phyloP scores from a whole-genome alignment of 2,797 vertebrate species.

The Myripristis murdjan region DNA sequence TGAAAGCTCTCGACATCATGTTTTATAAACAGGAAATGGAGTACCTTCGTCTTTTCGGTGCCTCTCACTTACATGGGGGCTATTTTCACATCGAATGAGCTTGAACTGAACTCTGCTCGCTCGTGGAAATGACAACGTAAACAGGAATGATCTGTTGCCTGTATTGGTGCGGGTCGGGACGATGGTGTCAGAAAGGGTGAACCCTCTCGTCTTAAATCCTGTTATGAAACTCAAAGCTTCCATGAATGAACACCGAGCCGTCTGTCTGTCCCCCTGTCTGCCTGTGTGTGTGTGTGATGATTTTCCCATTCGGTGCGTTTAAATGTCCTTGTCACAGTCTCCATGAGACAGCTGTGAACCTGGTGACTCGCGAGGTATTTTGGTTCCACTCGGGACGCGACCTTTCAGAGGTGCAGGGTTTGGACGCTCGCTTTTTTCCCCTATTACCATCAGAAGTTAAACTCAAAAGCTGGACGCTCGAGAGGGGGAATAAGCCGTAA shows the following conservation, averaged over 20 bases:
- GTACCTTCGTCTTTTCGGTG: conserved; percentile 37
- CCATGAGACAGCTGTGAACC: conserved; percentile 2
- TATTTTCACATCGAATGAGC: conserved; percentile 31
- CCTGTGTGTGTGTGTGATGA: background rate
- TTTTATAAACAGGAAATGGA: conserved; percentile 68
- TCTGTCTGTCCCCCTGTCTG: no score
- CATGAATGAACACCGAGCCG: conserved; percentile 24
- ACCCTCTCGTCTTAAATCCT: conserved; percentile 1
- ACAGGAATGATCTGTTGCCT: conserved; percentile 38
- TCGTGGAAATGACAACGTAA: conserved; percentile 52
- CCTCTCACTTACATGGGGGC: conserved; percentile 40
- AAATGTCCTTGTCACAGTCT: background rate
- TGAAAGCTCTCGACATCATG: conserved; percentile 35
- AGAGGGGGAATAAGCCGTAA: conserved; percentile 22
- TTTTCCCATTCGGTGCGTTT: background rate
- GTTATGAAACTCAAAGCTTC: conserved; percentile 40
- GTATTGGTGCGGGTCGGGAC: conserved; percentile 9
- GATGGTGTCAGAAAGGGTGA: conserved; percentile 31
- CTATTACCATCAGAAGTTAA: conserved; percentile 7
- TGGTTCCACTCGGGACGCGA: conserved; percentile 1
- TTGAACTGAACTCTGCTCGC: conserved; percentile 38
- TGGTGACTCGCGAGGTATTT: background rate
- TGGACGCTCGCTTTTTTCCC: conserved; percentile 4
- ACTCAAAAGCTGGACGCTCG: conserved; percentile 30
- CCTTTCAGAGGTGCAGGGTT: conserved; percentile 24